Evolutionary conservation across 2,113 vertebrate genomes (phyloP).

Genomic region (Myotis brandtii): DNA sequence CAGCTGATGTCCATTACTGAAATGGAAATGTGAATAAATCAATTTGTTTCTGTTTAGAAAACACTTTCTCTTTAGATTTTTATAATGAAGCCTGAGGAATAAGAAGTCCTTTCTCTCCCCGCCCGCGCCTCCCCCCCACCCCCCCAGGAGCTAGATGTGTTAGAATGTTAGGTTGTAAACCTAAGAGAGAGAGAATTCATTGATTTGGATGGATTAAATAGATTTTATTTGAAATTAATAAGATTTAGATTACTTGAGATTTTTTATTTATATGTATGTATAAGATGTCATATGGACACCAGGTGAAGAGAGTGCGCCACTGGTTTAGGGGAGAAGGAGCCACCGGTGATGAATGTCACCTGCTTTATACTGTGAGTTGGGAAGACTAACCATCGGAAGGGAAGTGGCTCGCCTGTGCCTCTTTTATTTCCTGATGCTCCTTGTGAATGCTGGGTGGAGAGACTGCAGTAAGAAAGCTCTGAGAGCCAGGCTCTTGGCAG

Average conservation of each 20-base stretch:
- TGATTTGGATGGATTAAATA: not conserved
- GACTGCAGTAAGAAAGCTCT: not conserved
- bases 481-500: not conserved
- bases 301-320: not conserved
- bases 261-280: not conserved
- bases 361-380: not conserved
- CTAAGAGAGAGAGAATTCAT: not conserved
- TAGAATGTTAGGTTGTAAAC: not conserved
- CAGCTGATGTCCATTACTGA: not conserved
- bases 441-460: not conserved
- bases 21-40: constrained; percentile 45
- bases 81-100: constrained; percentile 20
- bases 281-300: not conserved
- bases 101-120: not conserved
- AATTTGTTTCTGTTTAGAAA: constrained; percentile 55
- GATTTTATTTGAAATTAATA: not conserved
- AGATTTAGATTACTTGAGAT: not conserved
- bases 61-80: not conserved
- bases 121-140: fast-evolving
- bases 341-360: not conserved
- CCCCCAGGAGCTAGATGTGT: not conserved
- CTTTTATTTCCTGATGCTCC: not conserved
- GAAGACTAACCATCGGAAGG: not conserved
- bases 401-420: not conserved
- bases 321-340: not conserved